A percentile compares a stretch with the other conserved stretches of the same genome.
phyloP scores from a whole-genome alignment of 2,797 vertebrate species.

The Pelochelys cantorii region DNA sequence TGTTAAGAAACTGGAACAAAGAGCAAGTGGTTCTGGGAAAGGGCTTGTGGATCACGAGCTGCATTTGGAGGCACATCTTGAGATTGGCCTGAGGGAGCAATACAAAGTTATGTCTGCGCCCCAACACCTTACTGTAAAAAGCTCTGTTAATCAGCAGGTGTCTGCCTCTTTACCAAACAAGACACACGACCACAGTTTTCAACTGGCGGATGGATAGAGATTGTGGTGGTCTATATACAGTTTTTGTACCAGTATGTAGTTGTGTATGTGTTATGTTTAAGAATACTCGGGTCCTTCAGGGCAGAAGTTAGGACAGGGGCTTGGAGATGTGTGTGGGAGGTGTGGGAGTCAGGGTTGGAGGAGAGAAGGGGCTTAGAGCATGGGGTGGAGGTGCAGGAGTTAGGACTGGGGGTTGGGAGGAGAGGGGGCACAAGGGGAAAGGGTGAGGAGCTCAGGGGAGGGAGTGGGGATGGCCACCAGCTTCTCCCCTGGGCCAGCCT shows the following conservation, averaged over 20 bases:
- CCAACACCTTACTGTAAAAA: not conserved
- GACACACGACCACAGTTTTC: not conserved
- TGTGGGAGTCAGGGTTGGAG: too few relatives aligned
- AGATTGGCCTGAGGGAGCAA: not conserved
- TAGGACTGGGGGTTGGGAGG: too few relatives aligned
- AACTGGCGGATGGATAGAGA: not conserved
- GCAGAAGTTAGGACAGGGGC: too few relatives aligned
- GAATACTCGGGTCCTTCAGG: too few relatives aligned
- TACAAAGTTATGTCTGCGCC: fast-evolving
- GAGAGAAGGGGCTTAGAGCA: too few relatives aligned
- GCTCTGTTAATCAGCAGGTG: not conserved
- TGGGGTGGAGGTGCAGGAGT: too few relatives aligned
- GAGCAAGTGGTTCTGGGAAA: not conserved
- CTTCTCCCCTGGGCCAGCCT: too few relatives aligned
- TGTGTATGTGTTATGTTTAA: not conserved
- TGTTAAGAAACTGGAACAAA: not conserved
- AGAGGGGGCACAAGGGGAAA: too few relatives aligned
- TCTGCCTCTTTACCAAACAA: not conserved
- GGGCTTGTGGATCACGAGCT: not conserved
- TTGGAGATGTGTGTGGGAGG: too few relatives aligned
- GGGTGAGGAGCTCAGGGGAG: too few relatives aligned
- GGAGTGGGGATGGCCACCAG: too few relatives aligned
- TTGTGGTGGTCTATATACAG: not conserved
- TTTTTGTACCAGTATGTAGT: not conserved
- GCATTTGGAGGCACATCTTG: not conserved